Conservation (phyloP, 2,113 vertebrate species). For the Melierax canorus region DNA sequence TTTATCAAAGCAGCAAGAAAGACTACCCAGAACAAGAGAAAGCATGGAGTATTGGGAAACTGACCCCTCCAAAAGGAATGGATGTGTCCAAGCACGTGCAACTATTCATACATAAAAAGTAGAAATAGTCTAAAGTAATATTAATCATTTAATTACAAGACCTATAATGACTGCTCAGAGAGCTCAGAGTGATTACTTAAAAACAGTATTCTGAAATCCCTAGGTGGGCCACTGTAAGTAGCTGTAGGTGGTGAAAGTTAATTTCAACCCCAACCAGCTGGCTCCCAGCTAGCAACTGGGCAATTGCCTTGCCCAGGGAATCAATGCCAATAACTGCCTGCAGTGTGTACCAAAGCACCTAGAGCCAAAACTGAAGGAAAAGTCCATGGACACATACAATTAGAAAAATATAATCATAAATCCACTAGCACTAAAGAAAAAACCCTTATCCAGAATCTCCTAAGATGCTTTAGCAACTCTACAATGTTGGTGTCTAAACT, state of each 20-base stretch:
- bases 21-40: background rate
- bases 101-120: background rate
- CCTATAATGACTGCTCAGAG: accelerated
- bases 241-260: background rate
- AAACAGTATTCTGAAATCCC: background rate
- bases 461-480: background rate
- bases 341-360: background rate
- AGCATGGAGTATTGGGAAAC: background rate
- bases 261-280: background rate
- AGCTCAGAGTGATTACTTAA: background rate
- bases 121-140: background rate
- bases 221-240: background rate
- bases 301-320: background rate
- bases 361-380: background rate
- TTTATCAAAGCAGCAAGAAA: background rate
- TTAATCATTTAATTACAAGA: background rate
- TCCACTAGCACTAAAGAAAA: background rate
- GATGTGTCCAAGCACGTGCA: background rate
- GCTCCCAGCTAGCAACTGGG: background rate
- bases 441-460: background rate
- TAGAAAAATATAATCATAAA: background rate
- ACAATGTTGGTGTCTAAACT: background rate
- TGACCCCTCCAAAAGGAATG: background rate
- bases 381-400: background rate
- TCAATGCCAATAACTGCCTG: background rate